phyloP scores from a whole-genome alignment of 2,888 invertebrate genomes.

The Lamellibrachia satsuma region DNA sequence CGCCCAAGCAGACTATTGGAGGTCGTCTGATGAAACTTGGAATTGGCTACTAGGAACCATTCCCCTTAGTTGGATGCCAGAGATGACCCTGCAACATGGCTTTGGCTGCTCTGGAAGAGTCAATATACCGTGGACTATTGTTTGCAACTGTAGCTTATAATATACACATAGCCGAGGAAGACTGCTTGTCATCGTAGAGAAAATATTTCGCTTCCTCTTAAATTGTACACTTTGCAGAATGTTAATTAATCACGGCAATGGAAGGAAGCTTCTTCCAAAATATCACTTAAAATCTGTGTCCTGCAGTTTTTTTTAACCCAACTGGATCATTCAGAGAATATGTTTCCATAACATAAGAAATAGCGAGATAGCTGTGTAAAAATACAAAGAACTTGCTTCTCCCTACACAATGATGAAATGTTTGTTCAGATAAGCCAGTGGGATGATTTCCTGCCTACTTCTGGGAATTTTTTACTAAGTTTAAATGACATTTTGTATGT shows the following conservation, averaged over 20 bases:
- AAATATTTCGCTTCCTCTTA: background rate
- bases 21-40: constrained; percentile 37
- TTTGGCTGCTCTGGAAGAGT: too few species aligned
- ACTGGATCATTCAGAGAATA: background rate
- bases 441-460: background rate
- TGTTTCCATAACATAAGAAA: background rate
- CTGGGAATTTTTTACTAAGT: background rate
- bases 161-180: background rate
- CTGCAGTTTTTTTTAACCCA: background rate
- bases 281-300: background rate
- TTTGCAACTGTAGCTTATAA: background rate
- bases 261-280: background rate
- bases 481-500: background rate
- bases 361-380: background rate
- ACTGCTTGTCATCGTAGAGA: background rate
- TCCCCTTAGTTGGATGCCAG: background rate
- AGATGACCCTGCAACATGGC: background rate
- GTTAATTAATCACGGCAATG: background rate
- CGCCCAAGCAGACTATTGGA: constrained; percentile 36
- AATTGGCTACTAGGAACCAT: constrained; percentile 32
- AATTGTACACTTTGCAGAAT: background rate
- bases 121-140: background rate
- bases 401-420: background rate
- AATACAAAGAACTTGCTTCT: background rate
- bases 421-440: background rate